These are phyloP conservation scores for Galaxias olidus DNA, from an alignment of 2,797 vertebrate species.

Conservation along the genomic window DNA sequence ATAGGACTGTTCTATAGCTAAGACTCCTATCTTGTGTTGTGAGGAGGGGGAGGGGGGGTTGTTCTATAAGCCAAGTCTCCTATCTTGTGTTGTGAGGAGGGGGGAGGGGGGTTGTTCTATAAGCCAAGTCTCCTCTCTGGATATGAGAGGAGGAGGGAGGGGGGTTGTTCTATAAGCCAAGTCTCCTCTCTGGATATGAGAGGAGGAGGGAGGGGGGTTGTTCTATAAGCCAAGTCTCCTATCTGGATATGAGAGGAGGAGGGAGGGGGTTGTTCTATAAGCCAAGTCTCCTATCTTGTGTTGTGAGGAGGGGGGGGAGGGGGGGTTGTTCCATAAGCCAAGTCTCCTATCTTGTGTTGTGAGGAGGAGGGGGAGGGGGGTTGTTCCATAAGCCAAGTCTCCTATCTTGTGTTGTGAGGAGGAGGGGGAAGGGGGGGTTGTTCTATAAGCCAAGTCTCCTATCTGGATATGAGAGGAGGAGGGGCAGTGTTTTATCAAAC, in stretches of 20 bases:
- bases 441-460: no score
- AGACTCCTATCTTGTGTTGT: no score
- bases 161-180: not conserved
- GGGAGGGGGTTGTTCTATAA: no score
- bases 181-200: not conserved
- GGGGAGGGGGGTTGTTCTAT: no score
- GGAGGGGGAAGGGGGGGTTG: not conserved
- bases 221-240: not conserved
- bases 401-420: not conserved
- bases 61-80: not conserved
- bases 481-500: not conserved
- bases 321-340: no score
- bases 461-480: not conserved
- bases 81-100: not conserved
- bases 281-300: no score
- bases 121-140: no score
- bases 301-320: not conserved
- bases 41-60: not conserved
- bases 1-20: no score
- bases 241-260: not conserved
- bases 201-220: not conserved
- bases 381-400: no score
- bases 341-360: no score
- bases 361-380: not conserved
- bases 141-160: not conserved